Conservation (phyloP, 1,140 invertebrate species). For the Harpegnathos saltator region DNA sequence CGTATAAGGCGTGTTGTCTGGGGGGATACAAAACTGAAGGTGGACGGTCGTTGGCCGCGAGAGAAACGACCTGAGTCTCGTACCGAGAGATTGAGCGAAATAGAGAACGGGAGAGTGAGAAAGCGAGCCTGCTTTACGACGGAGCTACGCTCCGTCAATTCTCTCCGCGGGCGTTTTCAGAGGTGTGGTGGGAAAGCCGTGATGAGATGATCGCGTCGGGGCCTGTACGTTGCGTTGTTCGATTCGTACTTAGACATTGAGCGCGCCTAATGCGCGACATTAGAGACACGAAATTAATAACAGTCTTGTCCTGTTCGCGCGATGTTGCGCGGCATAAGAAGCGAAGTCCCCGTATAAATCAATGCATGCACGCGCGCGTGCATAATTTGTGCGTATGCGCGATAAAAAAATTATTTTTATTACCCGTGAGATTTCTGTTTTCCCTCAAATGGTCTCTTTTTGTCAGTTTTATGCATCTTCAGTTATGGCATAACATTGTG, state of each 20-base stretch:
- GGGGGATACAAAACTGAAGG: constrained; percentile 62
- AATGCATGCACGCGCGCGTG: no score
- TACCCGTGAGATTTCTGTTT: no score
- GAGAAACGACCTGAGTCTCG: constrained; percentile 69
- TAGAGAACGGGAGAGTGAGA: constrained; percentile 1
- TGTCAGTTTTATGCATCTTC: no score
- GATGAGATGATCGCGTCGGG: constrained; percentile 27
- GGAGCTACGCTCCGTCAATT: constrained; percentile 57
- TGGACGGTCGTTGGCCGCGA: constrained; percentile 73
- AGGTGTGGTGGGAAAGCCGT: constrained; percentile 21
- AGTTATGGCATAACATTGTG: no score
- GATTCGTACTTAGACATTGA: background rate
- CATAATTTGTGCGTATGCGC: no score
- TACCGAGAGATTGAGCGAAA: background rate
- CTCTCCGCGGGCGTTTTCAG: constrained; percentile 27
- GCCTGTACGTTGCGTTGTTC: background rate
- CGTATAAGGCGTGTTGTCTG: constrained; percentile 61
- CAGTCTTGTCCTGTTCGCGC: background rate
- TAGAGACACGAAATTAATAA: background rate
- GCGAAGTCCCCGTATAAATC: no score
- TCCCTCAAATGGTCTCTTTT: no score
- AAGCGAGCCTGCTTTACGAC: constrained; percentile 59
- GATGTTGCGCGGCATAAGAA: background rate
- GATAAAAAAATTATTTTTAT: no score
- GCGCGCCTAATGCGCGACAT: background rate